Evolutionary conservation across 2,797 vertebrate species (phyloP).

Genomic region (Acomys russatus): DNA sequence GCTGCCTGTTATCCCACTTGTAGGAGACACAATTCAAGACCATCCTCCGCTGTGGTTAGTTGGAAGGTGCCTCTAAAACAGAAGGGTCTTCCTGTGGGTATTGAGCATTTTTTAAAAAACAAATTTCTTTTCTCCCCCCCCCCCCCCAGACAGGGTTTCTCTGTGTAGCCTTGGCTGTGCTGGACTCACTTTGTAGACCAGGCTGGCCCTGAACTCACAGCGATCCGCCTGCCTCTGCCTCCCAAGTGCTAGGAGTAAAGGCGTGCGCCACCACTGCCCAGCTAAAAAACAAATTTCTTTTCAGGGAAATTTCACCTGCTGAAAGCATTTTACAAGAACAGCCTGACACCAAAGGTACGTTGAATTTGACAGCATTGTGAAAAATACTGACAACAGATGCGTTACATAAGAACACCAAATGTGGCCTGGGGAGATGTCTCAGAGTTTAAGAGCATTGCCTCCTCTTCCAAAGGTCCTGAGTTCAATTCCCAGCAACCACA

Average conservation of each 20-base stretch:
- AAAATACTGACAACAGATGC: neutral
- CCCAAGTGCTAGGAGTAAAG: too few relatives aligned
- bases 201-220: too few relatives aligned
- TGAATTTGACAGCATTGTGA: constrained; percentile 27
- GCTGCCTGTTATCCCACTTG: neutral
- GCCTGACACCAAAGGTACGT: constrained; percentile 83
- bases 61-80: neutral
- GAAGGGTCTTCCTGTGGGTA: constrained; percentile 51
- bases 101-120: constrained; percentile 45
- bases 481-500: too few relatives aligned
- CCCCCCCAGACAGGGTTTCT: too few relatives aligned
- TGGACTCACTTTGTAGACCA: too few relatives aligned
- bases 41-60: too few relatives aligned
- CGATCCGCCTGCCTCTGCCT: too few relatives aligned
- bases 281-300: constrained; percentile 67
- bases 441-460: too few relatives aligned
- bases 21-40: neutral
- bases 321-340: constrained; percentile 77
- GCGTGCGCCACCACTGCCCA: too few relatives aligned
- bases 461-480: too few relatives aligned
- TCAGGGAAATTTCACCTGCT: constrained; percentile 80
- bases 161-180: too few relatives aligned
- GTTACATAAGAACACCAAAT: constrained; percentile 47
- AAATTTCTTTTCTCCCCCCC: constrained; percentile 65
- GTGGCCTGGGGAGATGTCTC: too few relatives aligned